Evolutionary conservation across 2,113 vertebrate species (phyloP).

Genomic region (Alligator sinensis): DNA sequence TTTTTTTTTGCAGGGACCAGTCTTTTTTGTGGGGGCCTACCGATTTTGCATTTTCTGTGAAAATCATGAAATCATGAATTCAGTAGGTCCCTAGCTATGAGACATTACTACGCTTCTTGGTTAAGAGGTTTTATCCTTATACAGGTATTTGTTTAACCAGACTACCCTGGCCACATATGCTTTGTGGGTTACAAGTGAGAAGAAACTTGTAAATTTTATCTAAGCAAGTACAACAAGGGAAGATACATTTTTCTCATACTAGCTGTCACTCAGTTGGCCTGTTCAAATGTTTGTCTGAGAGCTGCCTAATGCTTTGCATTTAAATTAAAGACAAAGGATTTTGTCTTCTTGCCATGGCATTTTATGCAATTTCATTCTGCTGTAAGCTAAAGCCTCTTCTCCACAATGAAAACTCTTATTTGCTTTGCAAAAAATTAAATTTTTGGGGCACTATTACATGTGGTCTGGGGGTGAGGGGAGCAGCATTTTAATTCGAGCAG

Average conservation of each 20-base stretch:
- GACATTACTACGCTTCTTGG: not conserved
- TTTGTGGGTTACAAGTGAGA: not conserved
- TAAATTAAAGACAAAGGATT: not conserved
- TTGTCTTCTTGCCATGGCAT: not conserved
- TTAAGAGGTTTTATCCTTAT: not conserved
- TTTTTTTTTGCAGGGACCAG: not conserved
- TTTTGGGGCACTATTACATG: not conserved
- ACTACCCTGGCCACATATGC: not conserved
- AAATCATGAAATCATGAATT: too few relatives aligned
- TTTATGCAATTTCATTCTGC: not conserved
- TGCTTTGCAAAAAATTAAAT: not conserved
- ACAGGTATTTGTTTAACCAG: not conserved
- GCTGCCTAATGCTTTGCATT: not conserved
- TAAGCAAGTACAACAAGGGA: not conserved
- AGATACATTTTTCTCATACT: not conserved
- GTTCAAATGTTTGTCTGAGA: constrained; percentile 3
- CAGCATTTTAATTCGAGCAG: too few relatives aligned
- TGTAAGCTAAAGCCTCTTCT: not conserved
- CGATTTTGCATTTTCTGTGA: too few relatives aligned
- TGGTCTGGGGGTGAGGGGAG: too few relatives aligned
- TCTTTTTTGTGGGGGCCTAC: too few relatives aligned
- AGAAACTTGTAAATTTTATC: not conserved
- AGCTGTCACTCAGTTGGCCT: not conserved
- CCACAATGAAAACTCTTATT: not conserved
- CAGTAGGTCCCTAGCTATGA: not conserved